A percentile compares a stretch with the other conserved stretches of the same genome.
Evolutionary conservation across 2,888 invertebrate genomes (phyloP).

Genomic region (Clistopyga incitator): DNA sequence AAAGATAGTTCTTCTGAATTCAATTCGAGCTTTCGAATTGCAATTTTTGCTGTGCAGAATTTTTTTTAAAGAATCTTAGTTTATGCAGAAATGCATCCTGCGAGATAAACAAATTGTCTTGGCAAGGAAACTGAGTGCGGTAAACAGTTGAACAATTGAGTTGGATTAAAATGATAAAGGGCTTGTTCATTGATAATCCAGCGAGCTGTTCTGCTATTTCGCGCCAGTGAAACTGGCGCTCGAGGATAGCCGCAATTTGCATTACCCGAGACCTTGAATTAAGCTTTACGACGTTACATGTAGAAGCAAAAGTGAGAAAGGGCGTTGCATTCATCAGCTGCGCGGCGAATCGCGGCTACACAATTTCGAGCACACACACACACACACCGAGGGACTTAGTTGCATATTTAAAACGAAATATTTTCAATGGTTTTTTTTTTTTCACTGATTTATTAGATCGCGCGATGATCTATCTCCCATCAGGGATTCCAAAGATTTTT

Average conservation of each 20-base stretch:
- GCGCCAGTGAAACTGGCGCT: background rate
- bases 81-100: too few species aligned
- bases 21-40: too few species aligned
- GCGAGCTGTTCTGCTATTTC: background rate
- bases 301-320: background rate
- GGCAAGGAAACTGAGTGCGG: too few species aligned
- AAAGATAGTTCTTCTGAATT: too few species aligned
- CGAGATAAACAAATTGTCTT: too few species aligned
- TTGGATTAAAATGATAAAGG: slow-evolving; percentile 11
- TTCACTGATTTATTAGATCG: slow-evolving; percentile 25
- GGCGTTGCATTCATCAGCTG: background rate
- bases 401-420: background rate
- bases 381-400: background rate
- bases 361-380: background rate
- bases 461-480: background rate
- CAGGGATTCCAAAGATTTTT: background rate
- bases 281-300: slow-evolving; percentile 11
- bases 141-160: background rate
- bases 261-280: slow-evolving; percentile 6
- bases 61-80: too few species aligned
- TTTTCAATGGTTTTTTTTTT: too few species aligned
- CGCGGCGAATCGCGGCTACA: background rate
- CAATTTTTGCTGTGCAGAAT: too few species aligned
- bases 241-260: slow-evolving; percentile 16
- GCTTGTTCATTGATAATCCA: background rate